Evolutionary conservation across 2,113 vertebrate species (phyloP), one percentile per base, ranked within the genome.

Genomic region (Albula goreensis): DNA sequence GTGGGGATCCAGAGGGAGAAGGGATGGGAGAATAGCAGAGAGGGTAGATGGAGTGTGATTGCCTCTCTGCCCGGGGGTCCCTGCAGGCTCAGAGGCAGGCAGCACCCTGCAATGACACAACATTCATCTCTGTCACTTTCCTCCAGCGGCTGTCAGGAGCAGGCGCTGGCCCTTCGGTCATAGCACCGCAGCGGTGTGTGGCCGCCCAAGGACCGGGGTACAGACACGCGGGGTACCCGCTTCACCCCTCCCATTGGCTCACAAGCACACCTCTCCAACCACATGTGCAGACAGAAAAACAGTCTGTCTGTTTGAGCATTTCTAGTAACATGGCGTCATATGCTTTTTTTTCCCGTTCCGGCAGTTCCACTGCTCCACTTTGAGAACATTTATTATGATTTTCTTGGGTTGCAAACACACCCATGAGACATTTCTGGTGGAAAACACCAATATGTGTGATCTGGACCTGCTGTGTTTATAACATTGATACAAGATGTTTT

Each of bases 1-100:
- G 53, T 77, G 70, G 50, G 9, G n/a, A 84, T 41, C 49, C n/a
- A 22, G 13, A 77, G 83, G 66, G 83, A 70, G n/a, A 19, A 31
- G 83, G 66, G n/a, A 12, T 77, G 74, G 83, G 56, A 85, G 22
- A 56, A 41, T 85, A 49, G 17, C 15, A 57, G 31, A 83, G 25
- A 52, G 70, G 81, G 60, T 80, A 52, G 78, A 85, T 57, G 60
- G 31, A 83, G 63, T 79, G 57, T 89, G 86, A 88, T 87, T 88
- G 86, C 74, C 82, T 86, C 80, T 52, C 48, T 84, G 83, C 84
- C 85, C 80, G 66, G 70, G 85, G 84, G 78, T 86, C 22, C 52
- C 87, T 86, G 51, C n/a, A 77, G 88, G 86, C 80, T 4, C 9
- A 48, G 51, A 87, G 74, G 50, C 19, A 83, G 77, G 84, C 82